Evolutionary conservation across 2,113 vertebrate species (phyloP), one percentile per base, ranked within the genome.

Genomic region (Coptodon bakossiorum): DNA sequence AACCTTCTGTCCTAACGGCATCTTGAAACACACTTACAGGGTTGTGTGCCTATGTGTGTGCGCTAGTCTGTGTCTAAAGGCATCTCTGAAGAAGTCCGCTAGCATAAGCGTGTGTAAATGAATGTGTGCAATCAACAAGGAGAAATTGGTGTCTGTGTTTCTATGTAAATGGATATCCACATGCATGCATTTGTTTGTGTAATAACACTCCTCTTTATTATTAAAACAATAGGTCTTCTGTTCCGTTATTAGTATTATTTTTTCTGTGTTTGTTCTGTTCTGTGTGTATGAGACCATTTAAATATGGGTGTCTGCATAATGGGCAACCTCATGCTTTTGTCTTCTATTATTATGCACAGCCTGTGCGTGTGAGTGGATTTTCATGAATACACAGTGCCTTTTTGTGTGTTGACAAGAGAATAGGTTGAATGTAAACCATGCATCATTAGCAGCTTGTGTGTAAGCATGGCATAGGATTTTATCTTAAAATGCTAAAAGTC

Each of bases 1-100:
- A 92, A 93, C 93, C 91, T 79, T 86, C 92, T 92, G 89, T 87
- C 80, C 92, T 91, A 92, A 95, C 86, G 68, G 90, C 79, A 56
- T 90, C 90, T 94, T 92, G 84, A 86, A 91, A 82, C 92, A 91
- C 91, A 91, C 86, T 91, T 85, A 68, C 84, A 81, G 54, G 50
- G 80, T 17, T 86, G 82, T 61, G 63, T 90, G 86, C 11, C 24
- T 6, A 22, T 52, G 81, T 56, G 50, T 83, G 84, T 80, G 80
- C 63, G 80, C 59, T 54, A 17, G 36, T 17, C 50, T 87, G 85
- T 81, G 82, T 90, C 76, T 92, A 36, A 90, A 90, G 90, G 81
- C 81, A 90, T 91, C 38, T 85, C 61, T 80, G 40, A 52, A 45
- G 48, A 66, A 13, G 76, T 83, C 38, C 24, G 17, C 48, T 7